These are phyloP conservation scores for Cyprinus carpio DNA, from an alignment of 2,113 vertebrate genomes.

Conservation along the genomic window DNA sequence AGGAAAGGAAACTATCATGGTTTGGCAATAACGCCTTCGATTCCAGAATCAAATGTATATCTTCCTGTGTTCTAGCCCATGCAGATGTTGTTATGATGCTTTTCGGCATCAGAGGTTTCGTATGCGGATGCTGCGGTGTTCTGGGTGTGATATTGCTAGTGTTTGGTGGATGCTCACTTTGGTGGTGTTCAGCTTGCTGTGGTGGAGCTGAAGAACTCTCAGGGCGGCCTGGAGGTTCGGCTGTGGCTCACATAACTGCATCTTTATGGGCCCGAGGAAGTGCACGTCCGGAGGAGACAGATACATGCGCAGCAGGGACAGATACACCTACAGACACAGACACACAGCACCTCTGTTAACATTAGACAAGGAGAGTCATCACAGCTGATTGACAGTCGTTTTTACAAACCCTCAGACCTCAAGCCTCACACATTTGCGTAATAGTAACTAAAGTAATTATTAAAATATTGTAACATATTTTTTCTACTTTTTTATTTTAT, in stretches of 20 bases:
- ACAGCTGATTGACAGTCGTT: neutral
- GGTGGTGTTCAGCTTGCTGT: constrained; percentile 95
- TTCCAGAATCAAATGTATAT: neutral
- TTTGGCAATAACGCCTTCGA: neutral
- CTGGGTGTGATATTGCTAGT: neutral
- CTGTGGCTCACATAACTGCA: constrained; percentile 89
- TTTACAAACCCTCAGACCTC: neutral
- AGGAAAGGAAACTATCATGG: neutral
- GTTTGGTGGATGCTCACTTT: constrained; percentile 77
- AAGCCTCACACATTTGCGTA: neutral
- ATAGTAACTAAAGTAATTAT: neutral
- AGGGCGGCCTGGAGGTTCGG: constrained; percentile 93
- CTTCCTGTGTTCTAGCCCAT: neutral
- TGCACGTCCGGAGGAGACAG: constrained; percentile 93
- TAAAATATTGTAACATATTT: neutral
- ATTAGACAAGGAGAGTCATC: neutral
- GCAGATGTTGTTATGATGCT: neutral
- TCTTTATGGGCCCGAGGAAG: constrained; percentile 93
- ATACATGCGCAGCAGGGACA: constrained; percentile 96
- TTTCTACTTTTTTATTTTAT: too few species aligned
- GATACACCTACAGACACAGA: constrained; percentile 84
- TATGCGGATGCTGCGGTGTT: neutral
- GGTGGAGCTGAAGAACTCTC: constrained; percentile 91
- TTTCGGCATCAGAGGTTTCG: too few species aligned
- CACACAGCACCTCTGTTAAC: neutral